A percentile compares a stretch with the other conserved stretches of the same genome.
phyloP scores from a whole-genome alignment of 2,113 vertebrate species.

The Phaethon lepturus region DNA sequence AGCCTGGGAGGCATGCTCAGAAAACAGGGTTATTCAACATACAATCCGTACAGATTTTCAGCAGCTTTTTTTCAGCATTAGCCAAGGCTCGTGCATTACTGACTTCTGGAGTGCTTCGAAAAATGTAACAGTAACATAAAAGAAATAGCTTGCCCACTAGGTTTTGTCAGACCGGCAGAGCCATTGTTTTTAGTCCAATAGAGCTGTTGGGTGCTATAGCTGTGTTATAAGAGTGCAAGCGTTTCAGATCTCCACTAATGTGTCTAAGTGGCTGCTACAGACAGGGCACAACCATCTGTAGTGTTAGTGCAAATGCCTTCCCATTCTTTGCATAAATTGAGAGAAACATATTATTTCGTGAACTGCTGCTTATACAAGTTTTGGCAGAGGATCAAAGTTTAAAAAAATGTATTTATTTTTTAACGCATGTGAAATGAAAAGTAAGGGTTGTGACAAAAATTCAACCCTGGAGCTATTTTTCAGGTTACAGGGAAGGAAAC shows the following conservation, averaged over 20 bases:
- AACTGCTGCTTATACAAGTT: slow-evolving; percentile 5
- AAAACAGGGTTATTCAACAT: neutral
- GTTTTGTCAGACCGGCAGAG: neutral
- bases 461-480: neutral
- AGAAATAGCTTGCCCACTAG: neutral
- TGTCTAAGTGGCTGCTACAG: neutral
- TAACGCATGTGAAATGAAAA: neutral
- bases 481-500: neutral
- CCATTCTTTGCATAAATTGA: slow-evolving; percentile 38
- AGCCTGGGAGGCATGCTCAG: neutral
- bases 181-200: neutral
- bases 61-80: neutral
- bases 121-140: neutral
- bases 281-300: slow-evolving; percentile 43
- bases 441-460: neutral
- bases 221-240: neutral
- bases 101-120: neutral
- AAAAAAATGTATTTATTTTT: neutral
- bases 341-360: slow-evolving; percentile 29
- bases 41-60: neutral
- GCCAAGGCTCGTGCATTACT: neutral
- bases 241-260: neutral
- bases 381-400: neutral
- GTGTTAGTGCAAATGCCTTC: neutral
- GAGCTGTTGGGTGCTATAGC: neutral